A percentile compares a stretch with the other conserved stretches of the same genome.
These are phyloP conservation scores for Strigamia maritima DNA, from an alignment of 2,888 invertebrate genomes.

Conservation along the genomic window DNA sequence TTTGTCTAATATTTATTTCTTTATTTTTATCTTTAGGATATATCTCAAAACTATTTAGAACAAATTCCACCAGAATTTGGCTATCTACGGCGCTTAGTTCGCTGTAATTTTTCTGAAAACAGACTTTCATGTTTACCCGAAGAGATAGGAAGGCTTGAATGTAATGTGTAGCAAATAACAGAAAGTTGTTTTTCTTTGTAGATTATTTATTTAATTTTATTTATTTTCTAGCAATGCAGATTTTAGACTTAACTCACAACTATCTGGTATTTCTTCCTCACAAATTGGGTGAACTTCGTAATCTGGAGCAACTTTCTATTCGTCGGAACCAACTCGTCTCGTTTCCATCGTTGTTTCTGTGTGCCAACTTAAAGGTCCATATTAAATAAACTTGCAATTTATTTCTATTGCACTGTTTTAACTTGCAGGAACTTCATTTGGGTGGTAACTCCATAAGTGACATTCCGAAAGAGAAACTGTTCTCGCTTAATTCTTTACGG, in stretches of 20 bases:
- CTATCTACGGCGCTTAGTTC: not conserved
- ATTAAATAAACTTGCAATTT: not conserved
- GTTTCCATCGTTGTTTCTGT: slow-evolving; percentile 62
- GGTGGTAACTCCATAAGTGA: slow-evolving; percentile 78
- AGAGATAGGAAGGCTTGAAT: not conserved
- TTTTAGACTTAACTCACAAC: slow-evolving; percentile 72
- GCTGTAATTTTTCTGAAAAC: not conserved
- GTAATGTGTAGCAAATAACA: not conserved
- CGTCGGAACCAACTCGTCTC: slow-evolving; percentile 51
- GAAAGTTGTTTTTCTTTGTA: too few species aligned
- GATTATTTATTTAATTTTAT: too few species aligned
- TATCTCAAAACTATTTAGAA: not conserved
- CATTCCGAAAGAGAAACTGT: slow-evolving; percentile 61
- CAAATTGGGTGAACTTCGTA: slow-evolving; percentile 60
- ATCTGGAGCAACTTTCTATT: slow-evolving; percentile 52
- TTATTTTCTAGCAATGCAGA: slow-evolving; percentile 69
- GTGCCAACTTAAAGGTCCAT: slow-evolving; percentile 65
- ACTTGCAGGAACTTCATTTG: slow-evolving; percentile 65
- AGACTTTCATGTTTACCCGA: not conserved
- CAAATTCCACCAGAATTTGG: not conserved
- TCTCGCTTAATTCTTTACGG: slow-evolving; percentile 47
- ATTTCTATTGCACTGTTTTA: not conserved
- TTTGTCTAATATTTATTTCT: not conserved
- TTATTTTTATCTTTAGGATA: not conserved
- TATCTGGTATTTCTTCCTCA: slow-evolving; percentile 61